These are phyloP conservation scores for Griposia aprilina DNA, from an alignment of 2,888 invertebrate genomes.

Conservation along the genomic window DNA sequence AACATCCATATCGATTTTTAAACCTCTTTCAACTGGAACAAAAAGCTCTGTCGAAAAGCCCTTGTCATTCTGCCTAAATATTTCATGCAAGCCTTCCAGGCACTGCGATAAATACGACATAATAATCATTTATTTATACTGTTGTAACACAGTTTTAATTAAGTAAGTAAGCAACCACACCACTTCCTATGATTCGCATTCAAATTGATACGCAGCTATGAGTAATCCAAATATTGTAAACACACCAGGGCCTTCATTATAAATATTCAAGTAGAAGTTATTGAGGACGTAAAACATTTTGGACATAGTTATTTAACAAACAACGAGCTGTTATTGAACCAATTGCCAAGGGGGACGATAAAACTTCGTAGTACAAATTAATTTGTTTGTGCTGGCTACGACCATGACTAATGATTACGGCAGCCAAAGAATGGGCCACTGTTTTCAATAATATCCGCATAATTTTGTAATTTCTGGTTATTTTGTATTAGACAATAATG, in stretches of 20 bases:
- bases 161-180: neutral
- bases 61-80: neutral
- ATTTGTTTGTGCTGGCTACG: slow-evolving; percentile 72
- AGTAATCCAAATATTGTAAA: slow-evolving; percentile 16
- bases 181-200: neutral
- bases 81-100: neutral
- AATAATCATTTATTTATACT: neutral
- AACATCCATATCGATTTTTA: slow-evolving; percentile 46
- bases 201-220: neutral
- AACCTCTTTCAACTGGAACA: slow-evolving; percentile 19
- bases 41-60: neutral
- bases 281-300: slow-evolving; percentile 67
- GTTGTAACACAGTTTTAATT: neutral
- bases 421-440: slow-evolving; percentile 42
- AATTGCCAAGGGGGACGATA: slow-evolving; percentile 68
- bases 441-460: slow-evolving; percentile 39
- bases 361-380: slow-evolving; percentile 66
- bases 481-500: slow-evolving; percentile 14
- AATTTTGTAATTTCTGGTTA: slow-evolving; percentile 17
- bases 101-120: neutral
- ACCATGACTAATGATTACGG: slow-evolving; percentile 54
- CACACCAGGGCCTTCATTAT: slow-evolving; percentile 18
- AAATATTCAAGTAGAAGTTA: slow-evolving; percentile 70
- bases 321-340: slow-evolving; percentile 75
- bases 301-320: slow-evolving; percentile 67